Evolutionary conservation across 2,797 vertebrate species (phyloP).

Genomic region (Mormyrus hasselquistii): DNA sequence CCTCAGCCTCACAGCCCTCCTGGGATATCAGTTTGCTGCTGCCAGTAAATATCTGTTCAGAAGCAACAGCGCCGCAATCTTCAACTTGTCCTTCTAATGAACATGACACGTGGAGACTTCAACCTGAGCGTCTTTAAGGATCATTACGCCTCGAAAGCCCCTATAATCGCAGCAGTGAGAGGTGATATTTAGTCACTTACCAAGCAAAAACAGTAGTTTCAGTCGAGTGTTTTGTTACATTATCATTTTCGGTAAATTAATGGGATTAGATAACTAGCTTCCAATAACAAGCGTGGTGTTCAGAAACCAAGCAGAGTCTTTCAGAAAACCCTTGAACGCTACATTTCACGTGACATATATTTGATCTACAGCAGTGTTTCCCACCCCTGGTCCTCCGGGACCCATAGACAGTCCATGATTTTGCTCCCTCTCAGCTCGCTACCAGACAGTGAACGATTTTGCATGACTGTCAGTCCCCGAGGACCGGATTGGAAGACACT

Average conservation of each 20-base stretch:
- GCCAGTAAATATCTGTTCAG: neutral
- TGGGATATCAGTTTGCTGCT: neutral
- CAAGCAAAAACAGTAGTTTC: conserved; percentile 21
- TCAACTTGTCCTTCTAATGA: neutral
- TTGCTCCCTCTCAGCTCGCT: neutral
- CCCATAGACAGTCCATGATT: neutral
- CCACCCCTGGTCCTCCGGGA: neutral
- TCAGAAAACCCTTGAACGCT: neutral
- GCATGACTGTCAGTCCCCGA: neutral
- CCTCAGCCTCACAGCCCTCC: neutral
- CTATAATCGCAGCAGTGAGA: neutral
- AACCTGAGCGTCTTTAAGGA: conserved; percentile 16
- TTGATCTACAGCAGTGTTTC: neutral
- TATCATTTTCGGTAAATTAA: conserved; percentile 34
- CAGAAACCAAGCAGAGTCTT: neutral
- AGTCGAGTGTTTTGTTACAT: conserved; percentile 35
- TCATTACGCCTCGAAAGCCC: neutral
- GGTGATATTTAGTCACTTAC: conserved; percentile 30
- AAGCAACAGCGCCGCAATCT: neutral
- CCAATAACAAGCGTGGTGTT: conserved; percentile 23
- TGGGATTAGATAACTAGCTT: conserved; percentile 31
- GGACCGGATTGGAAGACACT: neutral
- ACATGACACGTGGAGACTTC: neutral
- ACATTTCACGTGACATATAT: conserved; percentile 7
- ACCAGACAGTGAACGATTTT: neutral